Evolutionary conservation across 2,113 vertebrate species (phyloP).

Genomic region (Saimiri boliviensis): DNA sequence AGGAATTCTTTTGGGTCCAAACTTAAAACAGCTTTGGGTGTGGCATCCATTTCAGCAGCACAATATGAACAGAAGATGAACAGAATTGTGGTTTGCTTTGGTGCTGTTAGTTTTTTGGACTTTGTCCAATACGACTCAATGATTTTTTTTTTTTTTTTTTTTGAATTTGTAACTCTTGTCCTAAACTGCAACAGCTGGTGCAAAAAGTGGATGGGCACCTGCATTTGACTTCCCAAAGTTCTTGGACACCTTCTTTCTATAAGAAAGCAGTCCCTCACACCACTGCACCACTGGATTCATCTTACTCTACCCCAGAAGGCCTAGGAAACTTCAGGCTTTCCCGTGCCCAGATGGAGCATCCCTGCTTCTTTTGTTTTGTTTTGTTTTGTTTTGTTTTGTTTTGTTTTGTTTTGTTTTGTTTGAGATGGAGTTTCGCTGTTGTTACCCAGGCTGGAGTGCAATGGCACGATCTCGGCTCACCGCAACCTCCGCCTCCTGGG

Average conservation of each 20-base stretch:
- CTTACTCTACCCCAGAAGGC: background rate
- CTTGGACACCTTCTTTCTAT: background rate
- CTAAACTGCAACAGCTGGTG: background rate
- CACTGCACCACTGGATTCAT: background rate
- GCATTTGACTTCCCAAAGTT: background rate
- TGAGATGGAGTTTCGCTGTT: too few species aligned
- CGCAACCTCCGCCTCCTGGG: too few species aligned
- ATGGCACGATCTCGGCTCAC: too few species aligned
- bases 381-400: too few species aligned
- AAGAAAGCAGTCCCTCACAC: background rate
- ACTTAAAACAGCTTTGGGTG: background rate
- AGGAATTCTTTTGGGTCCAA: slow-evolving; percentile 18
- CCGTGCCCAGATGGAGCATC: background rate
- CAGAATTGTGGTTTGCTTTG: background rate
- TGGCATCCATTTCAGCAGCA: background rate
- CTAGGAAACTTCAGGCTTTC: background rate
- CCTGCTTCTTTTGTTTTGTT: background rate
- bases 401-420: too few species aligned
- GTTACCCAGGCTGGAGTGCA: too few species aligned
- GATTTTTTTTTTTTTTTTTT: background rate
- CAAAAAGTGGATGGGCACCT: background rate
- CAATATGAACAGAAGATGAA: background rate
- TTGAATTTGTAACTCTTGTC: background rate
- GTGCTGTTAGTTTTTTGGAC: background rate
- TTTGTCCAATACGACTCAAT: background rate